Evolutionary conservation across 2,113 vertebrate species (phyloP), one percentile per base, ranked within the genome.

Genomic region (Mustela nigripes): DNA sequence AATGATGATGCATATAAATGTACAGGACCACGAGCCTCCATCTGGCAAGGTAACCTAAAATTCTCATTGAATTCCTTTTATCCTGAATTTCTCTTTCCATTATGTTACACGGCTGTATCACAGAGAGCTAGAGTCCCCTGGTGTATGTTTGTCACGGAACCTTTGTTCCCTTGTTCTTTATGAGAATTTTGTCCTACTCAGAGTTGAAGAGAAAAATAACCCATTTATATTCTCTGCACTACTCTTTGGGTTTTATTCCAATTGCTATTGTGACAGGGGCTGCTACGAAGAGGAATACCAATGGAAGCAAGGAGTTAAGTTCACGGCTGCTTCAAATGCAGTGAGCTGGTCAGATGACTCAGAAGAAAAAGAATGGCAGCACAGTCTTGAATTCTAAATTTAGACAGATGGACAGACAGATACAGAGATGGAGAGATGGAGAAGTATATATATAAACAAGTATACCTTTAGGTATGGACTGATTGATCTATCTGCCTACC

Each of bases 171-270:
- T 82, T 19, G 91, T 63, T 91, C 95, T 97, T 97, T 85, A 93
- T 69, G 71, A 94, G 95, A 92, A 63, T 96, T 92, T 63, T 76
- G 92, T 91, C 97, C 94, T 90, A 67, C 50, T 83, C 96, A 24
- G 74, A 94, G 36, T 60, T 58, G 62, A 90, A 89, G 88, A 95
- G 84, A 71, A 97, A 91, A 96, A 94, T 89, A 79, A 79, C 86
- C 97, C 90, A 97, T 97, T 97, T 83, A 88, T 94, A 97, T 95
- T 98, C 97, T 71, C 79, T 1, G 50, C 95, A 88, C 79, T 60
- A 10, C 31, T 48, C 74, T 87, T 63, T 73, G 33, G 91, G 87
- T 92, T 96, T 95, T 96, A 94, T 95, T 97, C 78, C 96, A 89
- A 94, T 94, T 90, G 86, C 45, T 84, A 39, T 56, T 50, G 74